Conservation (phyloP, 2,888 invertebrate species). For the Sarcophaga variegata region DNA sequence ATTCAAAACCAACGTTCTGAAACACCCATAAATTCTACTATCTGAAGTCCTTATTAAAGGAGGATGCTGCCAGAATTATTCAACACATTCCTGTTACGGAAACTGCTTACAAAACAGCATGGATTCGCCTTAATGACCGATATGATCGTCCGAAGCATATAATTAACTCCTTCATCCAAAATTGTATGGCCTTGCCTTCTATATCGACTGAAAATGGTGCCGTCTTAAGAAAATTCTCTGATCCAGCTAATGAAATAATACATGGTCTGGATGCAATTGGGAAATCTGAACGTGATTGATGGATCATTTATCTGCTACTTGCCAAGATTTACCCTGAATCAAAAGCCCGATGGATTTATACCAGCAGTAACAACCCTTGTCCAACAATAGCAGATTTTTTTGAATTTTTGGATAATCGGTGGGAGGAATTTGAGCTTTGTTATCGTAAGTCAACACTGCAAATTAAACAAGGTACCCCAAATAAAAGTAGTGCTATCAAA, state of each 20-base stretch:
- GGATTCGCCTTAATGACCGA: no score
- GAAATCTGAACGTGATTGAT: constrained; percentile 50
- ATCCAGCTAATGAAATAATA: constrained; percentile 62
- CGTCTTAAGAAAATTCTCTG: constrained; percentile 57
- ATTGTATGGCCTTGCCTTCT: constrained; percentile 49
- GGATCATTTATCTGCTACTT: constrained; percentile 56
- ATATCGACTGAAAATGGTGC: constrained; percentile 29
- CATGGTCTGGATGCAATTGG: constrained; percentile 58
- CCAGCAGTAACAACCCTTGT: constrained; percentile 28
- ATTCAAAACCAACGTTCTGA: constrained; percentile 52
- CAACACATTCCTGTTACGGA: no score
- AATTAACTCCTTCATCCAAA: constrained; percentile 23
- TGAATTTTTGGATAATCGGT: constrained; percentile 48
- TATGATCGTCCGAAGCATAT: no score
- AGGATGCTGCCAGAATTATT: no score
- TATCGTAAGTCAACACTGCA: not conserved
- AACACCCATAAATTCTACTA: constrained; percentile 10
- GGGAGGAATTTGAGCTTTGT: constrained; percentile 40
- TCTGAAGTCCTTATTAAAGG: no score
- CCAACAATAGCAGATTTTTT: constrained; percentile 41
- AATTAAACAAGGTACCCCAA: not conserved
- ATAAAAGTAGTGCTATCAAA: not conserved
- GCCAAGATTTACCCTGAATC: constrained; percentile 47
- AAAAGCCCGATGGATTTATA: constrained; percentile 53
- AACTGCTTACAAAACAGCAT: no score